Evolutionary conservation across 2,888 invertebrate species (phyloP).

Genomic region (Rhimphoctona megacephalus): DNA sequence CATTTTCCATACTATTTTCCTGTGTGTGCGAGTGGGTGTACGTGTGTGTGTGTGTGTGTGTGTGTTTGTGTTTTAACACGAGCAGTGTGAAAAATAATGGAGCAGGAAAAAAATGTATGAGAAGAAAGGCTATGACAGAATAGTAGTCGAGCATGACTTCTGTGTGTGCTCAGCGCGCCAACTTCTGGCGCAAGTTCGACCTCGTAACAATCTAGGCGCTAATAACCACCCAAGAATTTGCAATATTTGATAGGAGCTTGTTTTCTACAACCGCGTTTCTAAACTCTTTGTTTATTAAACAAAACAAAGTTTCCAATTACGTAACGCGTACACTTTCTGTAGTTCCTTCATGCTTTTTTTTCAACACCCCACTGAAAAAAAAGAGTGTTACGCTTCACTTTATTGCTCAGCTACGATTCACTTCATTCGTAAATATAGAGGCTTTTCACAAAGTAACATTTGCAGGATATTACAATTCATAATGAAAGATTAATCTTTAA

Average conservation of each 20-base stretch:
- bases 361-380: not conserved
- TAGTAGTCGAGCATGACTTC: not conserved
- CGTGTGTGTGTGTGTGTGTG: not conserved
- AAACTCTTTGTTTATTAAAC: constrained; percentile 7
- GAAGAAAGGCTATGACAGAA: not conserved
- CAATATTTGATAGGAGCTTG: constrained; percentile 18
- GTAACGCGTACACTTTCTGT: not conserved
- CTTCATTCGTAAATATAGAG: not conserved
- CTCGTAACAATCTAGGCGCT: constrained; percentile 11
- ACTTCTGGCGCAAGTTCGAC: not conserved
- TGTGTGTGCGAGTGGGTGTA: not conserved
- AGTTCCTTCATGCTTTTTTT: not conserved
- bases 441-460: not conserved
- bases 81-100: not conserved
- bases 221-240: constrained; percentile 14
- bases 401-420: not conserved
- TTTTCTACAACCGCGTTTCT: not conserved
- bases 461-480: not conserved
- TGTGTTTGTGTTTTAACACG: not conserved
- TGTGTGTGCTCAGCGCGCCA: constrained; percentile 3
- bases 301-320: constrained; percentile 23
- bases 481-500: not conserved
- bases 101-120: not conserved
- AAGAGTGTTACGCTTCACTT: not conserved
- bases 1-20: not conserved